Evolutionary conservation across 2,113 vertebrate species (phyloP), one percentile per base, ranked within the genome.

Genomic region (Corydoras maculifer): DNA sequence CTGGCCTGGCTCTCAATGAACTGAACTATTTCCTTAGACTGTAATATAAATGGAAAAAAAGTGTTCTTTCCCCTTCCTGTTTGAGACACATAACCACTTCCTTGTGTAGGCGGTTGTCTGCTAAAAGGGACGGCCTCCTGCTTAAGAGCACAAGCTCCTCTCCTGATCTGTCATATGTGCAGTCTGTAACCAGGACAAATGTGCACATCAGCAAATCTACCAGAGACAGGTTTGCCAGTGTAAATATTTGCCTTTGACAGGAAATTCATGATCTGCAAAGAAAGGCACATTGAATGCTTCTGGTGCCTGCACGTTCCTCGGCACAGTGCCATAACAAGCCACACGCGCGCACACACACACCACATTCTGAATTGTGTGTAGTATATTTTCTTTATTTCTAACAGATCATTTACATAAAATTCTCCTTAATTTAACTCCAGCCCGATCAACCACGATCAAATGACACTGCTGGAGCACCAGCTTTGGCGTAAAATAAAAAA

Each of bases 361-460:
- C 4, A 35, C 67, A 77, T 63, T 64, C 31, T 8, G 70, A 50
- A 55, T 77, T 68, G 70, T 73, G 76, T 78, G 77, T 81, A 79
- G 78, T 74, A 73, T 80, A 83, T 83, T 82, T 87, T 78, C 83
- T 84, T 85, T 83, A 89, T 87, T 87, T 89, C 89, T 90, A 91
- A 88, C 87, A 89, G 89, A 92, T 88, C 89, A 88, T 86, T 87
- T 86, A 91, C 88, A 89, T 86, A 89, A 87, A 86, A 86, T 88
- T 87, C 84, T 84, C 85, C 83, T 81, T 93, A 92, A 91, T 87
- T 94, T 91, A 93, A 77, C 90, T 88, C 87, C 84, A 86, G 73
- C 78, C 72, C 63, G 75, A 61, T 65, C 74, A 70, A 70, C 70
- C 78, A 76, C 54, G 29, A 79, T 87, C 84, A 84, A 85, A 85